Percentiles rank a stretch among this genome's conserved stretches.
These are phyloP conservation scores for Emydoidea blandingii DNA, from an alignment of 2,797 vertebrate genomes.

Conservation along the genomic window DNA sequence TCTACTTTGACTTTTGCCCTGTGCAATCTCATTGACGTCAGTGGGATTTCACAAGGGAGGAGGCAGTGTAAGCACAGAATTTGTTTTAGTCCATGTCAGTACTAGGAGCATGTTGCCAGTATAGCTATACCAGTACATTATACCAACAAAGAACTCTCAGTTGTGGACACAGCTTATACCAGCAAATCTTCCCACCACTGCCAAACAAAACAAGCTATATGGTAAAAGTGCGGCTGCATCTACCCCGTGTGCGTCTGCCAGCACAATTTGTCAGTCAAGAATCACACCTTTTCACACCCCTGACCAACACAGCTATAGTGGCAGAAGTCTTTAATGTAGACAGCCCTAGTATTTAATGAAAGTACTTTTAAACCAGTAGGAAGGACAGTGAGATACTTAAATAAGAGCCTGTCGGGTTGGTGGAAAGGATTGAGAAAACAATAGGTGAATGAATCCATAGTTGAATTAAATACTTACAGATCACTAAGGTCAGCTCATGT, in stretches of 20 bases:
- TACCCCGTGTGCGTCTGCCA: neutral
- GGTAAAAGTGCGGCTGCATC: neutral
- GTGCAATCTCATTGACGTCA: neutral
- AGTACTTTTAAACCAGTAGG: neutral
- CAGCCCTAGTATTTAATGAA: neutral
- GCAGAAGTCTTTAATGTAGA: neutral
- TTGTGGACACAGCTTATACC: neutral
- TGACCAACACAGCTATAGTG: neutral
- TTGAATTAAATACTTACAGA: slow-evolving; percentile 28
- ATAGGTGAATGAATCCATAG: neutral
- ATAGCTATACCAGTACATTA: neutral
- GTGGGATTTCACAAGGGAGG: neutral
- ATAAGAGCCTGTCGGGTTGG: neutral
- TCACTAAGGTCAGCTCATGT: slow-evolving; percentile 50
- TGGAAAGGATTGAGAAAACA: slow-evolving; percentile 9
- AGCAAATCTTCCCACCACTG: neutral
- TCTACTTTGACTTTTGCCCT: slow-evolving; percentile 23
- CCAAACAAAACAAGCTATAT: neutral
- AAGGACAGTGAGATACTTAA: slow-evolving; percentile 15
- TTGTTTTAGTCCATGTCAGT: neutral
- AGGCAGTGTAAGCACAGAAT: neutral
- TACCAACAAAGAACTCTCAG: neutral
- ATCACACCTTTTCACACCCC: neutral
- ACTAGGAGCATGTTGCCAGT: neutral
- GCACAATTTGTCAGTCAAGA: neutral